phyloP scores from a whole-genome alignment of 1,140 invertebrate genomes.

The Adoxophyes honmai region DNA sequence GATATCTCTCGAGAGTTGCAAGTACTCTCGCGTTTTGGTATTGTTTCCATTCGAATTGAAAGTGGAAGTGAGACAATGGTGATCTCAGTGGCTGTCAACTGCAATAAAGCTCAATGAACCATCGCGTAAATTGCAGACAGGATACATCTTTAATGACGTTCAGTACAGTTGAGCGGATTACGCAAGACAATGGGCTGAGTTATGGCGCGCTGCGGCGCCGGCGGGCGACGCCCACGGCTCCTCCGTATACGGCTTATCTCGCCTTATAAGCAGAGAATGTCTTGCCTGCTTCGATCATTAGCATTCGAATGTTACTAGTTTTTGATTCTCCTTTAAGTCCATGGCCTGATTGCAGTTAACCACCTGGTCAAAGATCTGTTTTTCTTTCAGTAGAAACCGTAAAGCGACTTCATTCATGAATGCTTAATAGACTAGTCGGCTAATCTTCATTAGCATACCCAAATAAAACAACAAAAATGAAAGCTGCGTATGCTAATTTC shows the following conservation, averaged over 20 bases:
- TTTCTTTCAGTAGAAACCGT: constrained; percentile 1
- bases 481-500: not conserved
- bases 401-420: no score
- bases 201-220: constrained; percentile 37
- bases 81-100: constrained; percentile 7
- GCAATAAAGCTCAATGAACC: constrained; percentile 58
- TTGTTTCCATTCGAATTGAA: constrained; percentile 27
- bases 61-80: constrained; percentile 11
- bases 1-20: constrained; percentile 19
- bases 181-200: constrained; percentile 51
- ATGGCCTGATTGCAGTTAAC: constrained; percentile 40
- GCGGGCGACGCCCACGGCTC: constrained; percentile 57
- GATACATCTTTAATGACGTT: constrained; percentile 50
- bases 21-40: constrained; percentile 21
- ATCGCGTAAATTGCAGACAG: constrained; percentile 45
- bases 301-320: constrained; percentile 35
- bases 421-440: no score
- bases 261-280: constrained; percentile 62
- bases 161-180: constrained; percentile 38
- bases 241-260: constrained; percentile 54
- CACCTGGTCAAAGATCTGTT: constrained; percentile 53
- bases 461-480: not conserved
- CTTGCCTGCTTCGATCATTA: constrained; percentile 45
- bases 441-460: no score
- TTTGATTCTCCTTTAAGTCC: constrained; percentile 46